These are phyloP conservation scores for Chauna torquata DNA, from an alignment of 2,113 vertebrate species.

Conservation along the genomic window DNA sequence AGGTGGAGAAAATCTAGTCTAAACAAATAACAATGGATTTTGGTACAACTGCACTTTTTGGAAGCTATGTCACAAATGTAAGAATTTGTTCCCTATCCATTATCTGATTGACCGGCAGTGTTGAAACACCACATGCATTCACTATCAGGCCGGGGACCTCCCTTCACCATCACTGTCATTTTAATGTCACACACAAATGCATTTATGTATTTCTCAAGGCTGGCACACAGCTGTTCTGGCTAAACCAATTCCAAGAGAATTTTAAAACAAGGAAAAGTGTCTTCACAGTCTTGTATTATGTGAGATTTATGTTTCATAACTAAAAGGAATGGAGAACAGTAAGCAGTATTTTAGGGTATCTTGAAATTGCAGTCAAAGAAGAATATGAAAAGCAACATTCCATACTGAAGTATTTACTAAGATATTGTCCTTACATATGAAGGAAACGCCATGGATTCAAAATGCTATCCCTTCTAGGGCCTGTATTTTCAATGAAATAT, in stretches of 20 bases:
- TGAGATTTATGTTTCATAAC: background rate
- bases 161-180: background rate
- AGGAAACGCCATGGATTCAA: background rate
- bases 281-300: background rate
- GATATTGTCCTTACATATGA: background rate
- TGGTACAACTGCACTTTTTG: background rate
- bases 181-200: background rate
- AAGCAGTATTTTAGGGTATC: background rate
- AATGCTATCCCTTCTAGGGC: background rate
- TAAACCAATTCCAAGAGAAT: background rate
- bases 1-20: background rate
- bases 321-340: background rate
- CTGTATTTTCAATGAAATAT: background rate
- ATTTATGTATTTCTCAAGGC: background rate
- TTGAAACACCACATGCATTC: background rate
- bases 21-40: background rate
- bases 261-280: background rate
- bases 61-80: background rate
- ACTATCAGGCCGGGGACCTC: background rate
- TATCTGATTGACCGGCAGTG: background rate
- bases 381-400: background rate
- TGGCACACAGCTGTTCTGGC: background rate
- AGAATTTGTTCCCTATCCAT: background rate
- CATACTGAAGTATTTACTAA: background rate
- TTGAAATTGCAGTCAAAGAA: background rate